A percentile compares a stretch with the other conserved stretches of the same genome.
Conservation (phyloP, 2,888 invertebrate genomes). For the Philaethria dido region DNA sequence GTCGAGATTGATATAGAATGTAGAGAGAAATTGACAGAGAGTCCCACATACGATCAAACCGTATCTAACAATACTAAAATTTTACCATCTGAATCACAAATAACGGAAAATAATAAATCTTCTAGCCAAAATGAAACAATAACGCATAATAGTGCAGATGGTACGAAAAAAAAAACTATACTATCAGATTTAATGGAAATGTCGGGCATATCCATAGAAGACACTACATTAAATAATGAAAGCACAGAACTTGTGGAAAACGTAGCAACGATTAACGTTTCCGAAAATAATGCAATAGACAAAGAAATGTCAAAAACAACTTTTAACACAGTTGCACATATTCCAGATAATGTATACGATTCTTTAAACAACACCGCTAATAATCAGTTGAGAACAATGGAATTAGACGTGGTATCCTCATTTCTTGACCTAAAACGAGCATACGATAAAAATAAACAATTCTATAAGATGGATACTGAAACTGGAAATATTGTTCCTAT, state of each 20-base stretch:
- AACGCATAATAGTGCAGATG: not conserved
- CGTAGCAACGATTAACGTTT: no score
- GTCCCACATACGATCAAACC: not conserved
- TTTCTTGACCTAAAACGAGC: conserved; percentile 65
- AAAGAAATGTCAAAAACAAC: not conserved
- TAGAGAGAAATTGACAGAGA: not conserved
- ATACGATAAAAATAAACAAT: conserved; percentile 56
- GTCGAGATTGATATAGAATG: not conserved
- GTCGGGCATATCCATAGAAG: conserved; percentile 75
- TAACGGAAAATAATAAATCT: conserved; percentile 1
- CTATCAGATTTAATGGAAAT: conserved; percentile 78
- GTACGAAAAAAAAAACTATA: conserved; percentile 54
- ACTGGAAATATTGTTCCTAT: conserved; percentile 61
- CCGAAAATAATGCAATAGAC: not conserved
- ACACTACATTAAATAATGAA: conserved; percentile 43
- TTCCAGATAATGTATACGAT: not conserved
- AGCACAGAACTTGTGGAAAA: not conserved
- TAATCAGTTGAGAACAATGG: not conserved
- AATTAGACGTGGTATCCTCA: conserved; percentile 55
- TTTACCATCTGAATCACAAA: not conserved
- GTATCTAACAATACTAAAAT: not conserved
- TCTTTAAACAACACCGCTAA: not conserved
- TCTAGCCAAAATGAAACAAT: not conserved
- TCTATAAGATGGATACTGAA: conserved; percentile 66
- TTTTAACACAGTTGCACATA: not conserved